Percentiles rank a stretch among this genome's conserved stretches.
These are phyloP conservation scores for Merluccius polli DNA, from an alignment of 2,797 vertebrate genomes.

Conservation along the genomic window DNA sequence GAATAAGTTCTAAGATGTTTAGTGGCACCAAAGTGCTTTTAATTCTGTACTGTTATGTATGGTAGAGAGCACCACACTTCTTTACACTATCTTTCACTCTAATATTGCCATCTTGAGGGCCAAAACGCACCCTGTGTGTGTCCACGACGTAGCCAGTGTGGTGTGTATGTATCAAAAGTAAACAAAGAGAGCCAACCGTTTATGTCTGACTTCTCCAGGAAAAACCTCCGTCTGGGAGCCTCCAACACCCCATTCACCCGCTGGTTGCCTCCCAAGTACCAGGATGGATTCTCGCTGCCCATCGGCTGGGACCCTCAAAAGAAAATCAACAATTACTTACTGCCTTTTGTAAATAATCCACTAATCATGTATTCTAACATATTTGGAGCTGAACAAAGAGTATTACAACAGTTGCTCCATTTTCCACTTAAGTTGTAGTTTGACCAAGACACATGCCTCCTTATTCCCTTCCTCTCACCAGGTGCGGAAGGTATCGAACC, in stretches of 20 bases:
- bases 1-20: neutral
- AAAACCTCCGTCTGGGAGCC: constrained; percentile 63
- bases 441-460: neutral
- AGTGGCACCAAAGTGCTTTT: neutral
- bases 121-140: neutral
- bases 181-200: neutral
- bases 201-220: constrained; percentile 41
- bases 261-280: constrained; percentile 79
- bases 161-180: too few relatives aligned
- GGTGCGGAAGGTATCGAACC: constrained; percentile 83
- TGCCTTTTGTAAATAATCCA: constrained; percentile 75
- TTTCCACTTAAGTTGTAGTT: neutral
- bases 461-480: constrained; percentile 41
- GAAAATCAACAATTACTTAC: constrained; percentile 53
- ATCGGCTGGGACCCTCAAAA: constrained; percentile 64
- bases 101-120: too few relatives aligned
- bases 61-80: neutral
- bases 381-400: neutral
- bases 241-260: constrained; percentile 73
- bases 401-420: neutral
- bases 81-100: neutral
- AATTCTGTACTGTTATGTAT: neutral
- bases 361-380: neutral
- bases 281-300: constrained; percentile 74
- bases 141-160: neutral